A percentile compares a stretch with the other conserved stretches of the same genome.
phyloP scores from a whole-genome alignment of 2,888 invertebrate genomes.

The Nomada fabriciana region DNA sequence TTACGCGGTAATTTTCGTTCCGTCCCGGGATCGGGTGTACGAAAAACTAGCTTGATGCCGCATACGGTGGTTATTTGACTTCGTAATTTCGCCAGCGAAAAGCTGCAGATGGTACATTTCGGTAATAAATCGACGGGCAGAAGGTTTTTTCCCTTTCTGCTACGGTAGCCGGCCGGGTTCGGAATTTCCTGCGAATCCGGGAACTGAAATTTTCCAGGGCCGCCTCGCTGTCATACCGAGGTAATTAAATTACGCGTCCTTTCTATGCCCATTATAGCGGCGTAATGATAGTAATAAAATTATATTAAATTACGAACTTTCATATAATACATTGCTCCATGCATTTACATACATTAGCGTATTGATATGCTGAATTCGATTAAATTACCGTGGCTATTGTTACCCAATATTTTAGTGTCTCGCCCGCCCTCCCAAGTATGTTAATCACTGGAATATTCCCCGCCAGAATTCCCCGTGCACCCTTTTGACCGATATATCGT shows the following conservation, averaged over 20 bases:
- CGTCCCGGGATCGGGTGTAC: background rate
- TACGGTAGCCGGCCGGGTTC: background rate
- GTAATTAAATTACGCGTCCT: constrained; percentile 54
- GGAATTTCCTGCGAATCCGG: constrained; percentile 33
- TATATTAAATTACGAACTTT: constrained; percentile 48
- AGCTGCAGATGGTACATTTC: constrained; percentile 38
- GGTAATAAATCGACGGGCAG: constrained; percentile 45
- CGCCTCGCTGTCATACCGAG: constrained; percentile 20
- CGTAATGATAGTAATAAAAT: constrained; percentile 56
- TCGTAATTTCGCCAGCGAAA: constrained; percentile 37
- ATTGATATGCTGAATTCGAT: constrained; percentile 32
- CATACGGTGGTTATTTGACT: constrained; percentile 35
- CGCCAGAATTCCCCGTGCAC: background rate
- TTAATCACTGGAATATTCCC: constrained; percentile 1
- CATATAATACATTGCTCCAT: constrained; percentile 44
- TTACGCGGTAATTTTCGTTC: constrained; percentile 59
- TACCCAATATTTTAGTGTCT: background rate
- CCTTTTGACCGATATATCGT: constrained; percentile 55
- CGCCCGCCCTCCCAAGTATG: background rate
- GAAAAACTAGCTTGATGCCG: background rate
- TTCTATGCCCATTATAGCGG: constrained; percentile 57
- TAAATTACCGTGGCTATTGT: constrained; percentile 36
- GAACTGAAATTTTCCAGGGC: constrained; percentile 50
- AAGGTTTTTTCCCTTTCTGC: background rate
- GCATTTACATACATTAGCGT: constrained; percentile 42